Evolutionary conservation across 2,797 vertebrate genomes (phyloP), one percentile per base, ranked within the genome.

Genomic region (Bovichtus variegatus): DNA sequence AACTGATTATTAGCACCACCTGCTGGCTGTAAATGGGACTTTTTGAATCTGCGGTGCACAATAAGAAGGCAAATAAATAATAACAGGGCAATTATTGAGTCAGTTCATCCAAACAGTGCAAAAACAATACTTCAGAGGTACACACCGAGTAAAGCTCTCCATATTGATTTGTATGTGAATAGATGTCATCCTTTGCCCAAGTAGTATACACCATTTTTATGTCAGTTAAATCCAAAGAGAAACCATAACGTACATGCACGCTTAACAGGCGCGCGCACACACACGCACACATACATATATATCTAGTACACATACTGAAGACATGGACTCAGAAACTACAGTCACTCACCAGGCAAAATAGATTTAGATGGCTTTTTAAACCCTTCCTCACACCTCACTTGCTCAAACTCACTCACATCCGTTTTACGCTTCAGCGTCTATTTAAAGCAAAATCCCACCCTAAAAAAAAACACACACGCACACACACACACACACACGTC

Each of bases 321-420:
- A 95, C 92, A 91, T 86, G 86, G 95, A 94, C 94, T 94, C 94
- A 89, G 91, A 81, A 84, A 93, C 93, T 93, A 94, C 87, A 92
- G 93, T 95, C 95, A 91, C 91, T 95, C 95, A 92, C 75, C 95
- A 97, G 94, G 95, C 95, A 96, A 96, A 96, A 95, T 93, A 95
- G 94, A 92, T 93, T 95, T 91, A 92, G 91, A 97, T 97, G 96
- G 96, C 96, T 96, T 94, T 95, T 95, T 47, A 68, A 92, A 86
- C 70, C 90, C 80, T 86, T 91, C 89, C 78, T 92, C 93, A 72
- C 60, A 51, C 40, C 60, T 80, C 67, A 71, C 70, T 70, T 58
- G 40, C 70, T 83, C 84, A 83, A 76, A 79, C 74, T 84, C 87
- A 74, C 74, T 81, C 61, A 0, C 76, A 78, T 78, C 78, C 71